These are phyloP conservation scores for Mythimna impura DNA, from an alignment of 2,888 invertebrate species.

Conservation along the genomic window DNA sequence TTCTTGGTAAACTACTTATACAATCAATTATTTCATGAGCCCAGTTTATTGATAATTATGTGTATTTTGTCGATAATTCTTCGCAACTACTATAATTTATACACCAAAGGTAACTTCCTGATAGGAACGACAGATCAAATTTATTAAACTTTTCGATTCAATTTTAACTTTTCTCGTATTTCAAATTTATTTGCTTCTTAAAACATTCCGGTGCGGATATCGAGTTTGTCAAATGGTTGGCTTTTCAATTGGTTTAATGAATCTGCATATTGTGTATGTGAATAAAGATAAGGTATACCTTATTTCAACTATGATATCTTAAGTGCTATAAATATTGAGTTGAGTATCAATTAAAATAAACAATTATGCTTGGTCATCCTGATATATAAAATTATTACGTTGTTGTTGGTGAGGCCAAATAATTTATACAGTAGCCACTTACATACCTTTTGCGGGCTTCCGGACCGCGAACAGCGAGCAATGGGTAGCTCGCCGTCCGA, in stretches of 20 bases:
- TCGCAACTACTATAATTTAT: constrained; percentile 38
- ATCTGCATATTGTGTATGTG: not conserved
- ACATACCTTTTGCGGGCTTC: too few species aligned
- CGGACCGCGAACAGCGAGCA: too few species aligned
- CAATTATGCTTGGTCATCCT: not conserved
- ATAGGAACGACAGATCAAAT: not conserved
- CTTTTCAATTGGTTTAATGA: not conserved
- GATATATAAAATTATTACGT: not conserved
- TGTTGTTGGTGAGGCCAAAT: too few species aligned
- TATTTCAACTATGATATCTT: not conserved
- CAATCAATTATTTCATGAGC: not conserved
- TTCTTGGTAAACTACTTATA: too few species aligned
- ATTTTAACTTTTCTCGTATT: constrained; percentile 9
- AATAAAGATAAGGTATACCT: not conserved
- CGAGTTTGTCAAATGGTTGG: not conserved
- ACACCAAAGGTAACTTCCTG: constrained; percentile 31
- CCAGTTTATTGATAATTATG: constrained; percentile 5
- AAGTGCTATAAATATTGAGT: not conserved
- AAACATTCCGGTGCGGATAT: not conserved
- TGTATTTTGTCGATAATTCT: constrained; percentile 44
- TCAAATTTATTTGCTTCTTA: constrained; percentile 18
- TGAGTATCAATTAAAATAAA: not conserved
- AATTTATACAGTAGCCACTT: too few species aligned
- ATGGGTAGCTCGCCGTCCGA: too few species aligned
- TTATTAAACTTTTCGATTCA: constrained; percentile 1